Conservation (phyloP, 2,113 vertebrate genomes). For the Tor tambroides region DNA sequence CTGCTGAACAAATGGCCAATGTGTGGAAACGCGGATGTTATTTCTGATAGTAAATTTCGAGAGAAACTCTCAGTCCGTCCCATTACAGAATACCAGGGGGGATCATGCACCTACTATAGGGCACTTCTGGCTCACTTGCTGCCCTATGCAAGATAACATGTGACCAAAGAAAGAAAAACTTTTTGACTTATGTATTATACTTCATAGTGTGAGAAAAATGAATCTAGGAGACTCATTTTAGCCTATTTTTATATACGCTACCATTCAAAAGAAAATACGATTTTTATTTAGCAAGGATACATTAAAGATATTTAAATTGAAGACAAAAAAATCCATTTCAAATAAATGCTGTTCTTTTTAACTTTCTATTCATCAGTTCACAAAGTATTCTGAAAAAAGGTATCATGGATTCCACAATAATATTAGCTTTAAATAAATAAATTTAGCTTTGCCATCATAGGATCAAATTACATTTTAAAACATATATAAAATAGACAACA, state of each 20-base stretch:
- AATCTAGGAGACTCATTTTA: too few species aligned
- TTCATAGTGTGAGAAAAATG: neutral
- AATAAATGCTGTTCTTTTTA: neutral
- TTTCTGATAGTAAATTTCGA: neutral
- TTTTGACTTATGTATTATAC: neutral
- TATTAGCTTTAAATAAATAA: too few species aligned
- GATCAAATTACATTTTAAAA: neutral
- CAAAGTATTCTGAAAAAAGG: too few species aligned
- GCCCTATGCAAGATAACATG: neutral
- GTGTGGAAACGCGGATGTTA: constrained; percentile 13
- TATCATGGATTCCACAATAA: neutral
- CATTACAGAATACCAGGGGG: constrained; percentile 6
- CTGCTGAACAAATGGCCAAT: constrained; percentile 47
- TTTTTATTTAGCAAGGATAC: neutral
- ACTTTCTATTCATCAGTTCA: neutral
- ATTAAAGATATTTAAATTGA: neutral
- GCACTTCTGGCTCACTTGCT: neutral
- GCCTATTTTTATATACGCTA: neutral
- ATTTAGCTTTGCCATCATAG: neutral
- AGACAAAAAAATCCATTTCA: neutral
- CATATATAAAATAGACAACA: neutral
- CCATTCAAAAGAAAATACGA: neutral
- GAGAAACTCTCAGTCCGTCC: neutral
- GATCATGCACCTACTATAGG: too few species aligned
- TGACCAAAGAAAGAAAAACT: neutral